Evolutionary conservation across 2,113 vertebrate genomes (phyloP), one percentile per base, ranked within the genome.

Genomic region (Aphelocoma coerulescens): DNA sequence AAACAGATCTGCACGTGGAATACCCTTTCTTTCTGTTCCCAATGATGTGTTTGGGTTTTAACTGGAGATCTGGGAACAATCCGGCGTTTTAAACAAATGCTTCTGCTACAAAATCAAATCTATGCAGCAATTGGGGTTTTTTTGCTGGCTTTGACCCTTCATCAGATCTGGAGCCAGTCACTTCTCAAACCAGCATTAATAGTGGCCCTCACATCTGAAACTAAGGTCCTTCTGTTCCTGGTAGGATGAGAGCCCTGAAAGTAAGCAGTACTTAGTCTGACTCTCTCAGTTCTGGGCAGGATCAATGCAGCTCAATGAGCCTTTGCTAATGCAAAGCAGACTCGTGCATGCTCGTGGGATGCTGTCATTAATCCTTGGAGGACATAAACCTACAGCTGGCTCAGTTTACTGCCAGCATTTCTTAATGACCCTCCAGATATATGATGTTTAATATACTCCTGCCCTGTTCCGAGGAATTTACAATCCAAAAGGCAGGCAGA

Each of bases 251-350:
- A 27, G 66, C 52, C 51, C 44, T 86, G 55, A 27, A 93, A 95
- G 73, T n/a, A 46, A 63, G 41, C 88, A 81, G 41, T 3, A 37
- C 85, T 93, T 73, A 24, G 85, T 28, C 72, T 55, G 66, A 51
- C 63, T 68, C 37, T 33, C 48, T 66, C 58, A 28, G 69, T 63
- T 85, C 46, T 89, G 88, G 68, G 69, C 66, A 84, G 74, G 43
- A 86, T 81, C 72, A 93, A 3, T 79, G 67, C 74, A 79, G 66
- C 10, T 94, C 78, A 85, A 0, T 61, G 57, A 72, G 80, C 58
- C 75, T 87, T 63, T 89, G 71, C 81, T 97, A 79, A 97, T 81
- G 76, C 72, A 92, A 54, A 89, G 77, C 94, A 96, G 93, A 57
- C 85, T 51, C 37, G 32, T 73, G n/a, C 62, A 14, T 32, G 63